Conservation (phyloP, 1,140 invertebrate species). For the Scaptomyza montana region DNA sequence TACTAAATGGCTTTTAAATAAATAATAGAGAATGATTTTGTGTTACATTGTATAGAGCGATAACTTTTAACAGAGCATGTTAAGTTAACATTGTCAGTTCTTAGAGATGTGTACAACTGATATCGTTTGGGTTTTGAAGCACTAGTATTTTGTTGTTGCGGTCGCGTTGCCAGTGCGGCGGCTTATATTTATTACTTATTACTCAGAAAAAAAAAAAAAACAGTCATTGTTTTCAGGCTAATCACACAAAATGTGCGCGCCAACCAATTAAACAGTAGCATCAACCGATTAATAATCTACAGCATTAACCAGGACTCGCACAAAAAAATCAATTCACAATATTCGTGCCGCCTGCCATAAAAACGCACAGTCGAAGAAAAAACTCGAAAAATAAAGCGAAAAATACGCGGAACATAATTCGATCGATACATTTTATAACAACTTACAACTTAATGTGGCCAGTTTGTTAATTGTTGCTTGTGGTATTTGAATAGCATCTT, state of each 20-base stretch:
- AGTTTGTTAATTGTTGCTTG: neutral
- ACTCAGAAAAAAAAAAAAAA: conserved; percentile 33
- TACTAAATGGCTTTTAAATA: neutral
- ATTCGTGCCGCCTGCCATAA: conserved; percentile 34
- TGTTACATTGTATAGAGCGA: too few species aligned
- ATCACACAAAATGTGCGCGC: conserved; percentile 39
- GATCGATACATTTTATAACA: conserved; percentile 33
- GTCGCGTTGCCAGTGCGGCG: conserved; percentile 31
- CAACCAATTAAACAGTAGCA: conserved; percentile 20
- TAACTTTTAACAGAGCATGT: conserved; percentile 7
- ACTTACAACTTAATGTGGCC: conserved; percentile 12
- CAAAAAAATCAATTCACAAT: conserved; percentile 36
- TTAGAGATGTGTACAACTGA: conserved; percentile 11
- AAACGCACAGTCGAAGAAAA: conserved; percentile 22
- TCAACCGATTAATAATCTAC: conserved; percentile 4
- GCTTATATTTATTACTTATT: conserved; percentile 32
- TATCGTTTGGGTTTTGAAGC: conserved; percentile 26
- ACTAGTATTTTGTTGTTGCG: conserved; percentile 31
- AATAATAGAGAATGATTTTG: neutral
- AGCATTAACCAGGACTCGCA: neutral
- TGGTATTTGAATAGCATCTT: conserved; percentile 2
- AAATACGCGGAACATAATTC: conserved; percentile 15
- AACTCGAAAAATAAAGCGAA: conserved; percentile 13
- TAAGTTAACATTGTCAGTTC: neutral
- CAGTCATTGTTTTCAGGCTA: conserved; percentile 36